Evolutionary conservation across 1,140 invertebrate genomes (phyloP).

Genomic region (Condylostylus longicornis): DNA sequence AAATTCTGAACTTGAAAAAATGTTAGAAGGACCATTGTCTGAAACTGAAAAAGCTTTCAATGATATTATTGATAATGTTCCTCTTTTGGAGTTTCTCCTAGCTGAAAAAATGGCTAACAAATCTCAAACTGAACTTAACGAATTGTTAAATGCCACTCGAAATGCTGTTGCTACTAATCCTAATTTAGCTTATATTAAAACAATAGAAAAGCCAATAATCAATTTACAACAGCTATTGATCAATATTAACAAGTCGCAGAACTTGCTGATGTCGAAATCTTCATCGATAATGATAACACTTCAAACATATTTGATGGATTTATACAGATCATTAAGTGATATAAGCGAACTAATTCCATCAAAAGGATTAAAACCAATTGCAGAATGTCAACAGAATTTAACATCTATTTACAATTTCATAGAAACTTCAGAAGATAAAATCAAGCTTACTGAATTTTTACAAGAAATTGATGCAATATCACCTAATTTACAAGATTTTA

Average conservation of each 20-base stretch:
- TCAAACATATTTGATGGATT: constrained; percentile 21
- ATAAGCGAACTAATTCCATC: constrained; percentile 11
- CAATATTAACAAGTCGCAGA: constrained; percentile 12
- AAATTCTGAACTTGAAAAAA: constrained; percentile 22
- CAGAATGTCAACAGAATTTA: constrained; percentile 17
- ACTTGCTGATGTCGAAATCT: constrained; percentile 21
- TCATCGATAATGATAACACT: constrained; percentile 17
- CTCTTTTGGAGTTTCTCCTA: constrained; percentile 20
- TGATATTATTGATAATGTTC: constrained; percentile 22
- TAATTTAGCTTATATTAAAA: too few species aligned
- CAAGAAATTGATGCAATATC: constrained; percentile 21
- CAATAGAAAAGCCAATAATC: constrained; percentile 5
- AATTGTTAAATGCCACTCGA: too few species aligned
- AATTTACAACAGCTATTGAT: constrained; percentile 8
- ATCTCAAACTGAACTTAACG: too few species aligned
- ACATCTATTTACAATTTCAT: constrained; percentile 25
- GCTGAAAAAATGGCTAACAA: constrained; percentile 24
- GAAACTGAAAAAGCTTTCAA: constrained; percentile 27
- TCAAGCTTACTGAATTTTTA: constrained; percentile 22
- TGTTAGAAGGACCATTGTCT: constrained; percentile 11
- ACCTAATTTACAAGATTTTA: neutral
- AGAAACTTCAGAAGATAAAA: constrained; percentile 18
- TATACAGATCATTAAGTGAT: constrained; percentile 22
- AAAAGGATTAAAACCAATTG: constrained; percentile 10
- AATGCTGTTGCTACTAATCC: too few species aligned